phyloP scores from a whole-genome alignment of 2,113 vertebrate species.

The Brachypteracias leptosomus region DNA sequence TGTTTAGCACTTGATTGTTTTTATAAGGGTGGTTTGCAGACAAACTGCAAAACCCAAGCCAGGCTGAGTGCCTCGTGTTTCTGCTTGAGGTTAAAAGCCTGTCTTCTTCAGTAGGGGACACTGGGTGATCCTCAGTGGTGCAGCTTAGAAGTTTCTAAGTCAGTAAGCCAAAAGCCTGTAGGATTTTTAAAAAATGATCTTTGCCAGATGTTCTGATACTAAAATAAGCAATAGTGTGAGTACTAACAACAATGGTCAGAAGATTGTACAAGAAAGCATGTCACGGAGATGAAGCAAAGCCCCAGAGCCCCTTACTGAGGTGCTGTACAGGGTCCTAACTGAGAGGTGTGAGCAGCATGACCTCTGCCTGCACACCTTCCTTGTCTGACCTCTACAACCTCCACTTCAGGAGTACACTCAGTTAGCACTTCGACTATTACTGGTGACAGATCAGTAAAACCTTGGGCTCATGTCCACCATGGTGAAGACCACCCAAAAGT shows the following conservation, averaged over 20 bases:
- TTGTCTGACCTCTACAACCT: not conserved
- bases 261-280: not conserved
- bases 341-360: not conserved
- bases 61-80: not conserved
- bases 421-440: not conserved
- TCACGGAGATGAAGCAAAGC: not conserved
- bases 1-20: conserved; percentile 52
- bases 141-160: conserved; percentile 18
- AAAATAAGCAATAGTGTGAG: conserved; percentile 40
- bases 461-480: not conserved
- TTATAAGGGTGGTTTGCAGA: conserved; percentile 35
- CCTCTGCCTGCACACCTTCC: not conserved
- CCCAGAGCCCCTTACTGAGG: not conserved
- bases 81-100: conserved; percentile 12
- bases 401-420: not conserved
- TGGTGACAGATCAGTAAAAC: not conserved
- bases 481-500: not conserved
- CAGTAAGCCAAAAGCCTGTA: conserved; percentile 24
- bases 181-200: not conserved
- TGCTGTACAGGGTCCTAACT: not conserved
- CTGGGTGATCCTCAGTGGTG: conserved; percentile 27
- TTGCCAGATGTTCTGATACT: conserved; percentile 53
- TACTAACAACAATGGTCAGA: not conserved
- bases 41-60: conserved; percentile 15
- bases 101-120: conserved; percentile 24